A percentile compares a stretch with the other conserved stretches of the same genome.
phyloP scores from a whole-genome alignment of 2,797 vertebrate species.

The Crax fasciolata region DNA sequence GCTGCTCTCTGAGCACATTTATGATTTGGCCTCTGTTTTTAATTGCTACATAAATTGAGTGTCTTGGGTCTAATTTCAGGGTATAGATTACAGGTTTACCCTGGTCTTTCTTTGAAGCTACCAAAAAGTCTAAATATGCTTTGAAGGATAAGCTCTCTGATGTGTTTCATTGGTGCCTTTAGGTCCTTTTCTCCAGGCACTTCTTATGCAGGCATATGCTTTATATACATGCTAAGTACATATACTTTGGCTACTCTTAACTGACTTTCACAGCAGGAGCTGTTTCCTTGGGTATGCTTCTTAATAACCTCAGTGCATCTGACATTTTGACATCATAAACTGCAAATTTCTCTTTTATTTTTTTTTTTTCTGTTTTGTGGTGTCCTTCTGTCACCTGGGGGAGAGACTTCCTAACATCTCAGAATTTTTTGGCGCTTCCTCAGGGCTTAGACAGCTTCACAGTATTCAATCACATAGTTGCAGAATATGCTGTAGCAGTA shows the following conservation, averaged over 20 bases:
- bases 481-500: not conserved
- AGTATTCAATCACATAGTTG: not conserved
- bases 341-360: not conserved
- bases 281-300: not conserved
- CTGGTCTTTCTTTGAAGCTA: not conserved
- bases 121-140: not conserved
- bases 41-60: not conserved
- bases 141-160: not conserved
- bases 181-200: not conserved
- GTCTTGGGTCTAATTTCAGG: not conserved
- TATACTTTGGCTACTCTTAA: not conserved
- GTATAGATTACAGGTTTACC: not conserved
- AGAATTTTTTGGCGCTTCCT: not conserved
- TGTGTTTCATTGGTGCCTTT: not conserved
- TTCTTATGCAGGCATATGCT: not conserved
- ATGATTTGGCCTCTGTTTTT: not conserved
- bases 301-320: not conserved
- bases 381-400: not conserved
- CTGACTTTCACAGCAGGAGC: not conserved
- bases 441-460: not conserved
- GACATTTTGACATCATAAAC: not conserved
- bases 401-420: not conserved
- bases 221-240: not conserved
- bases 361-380: accelerated
- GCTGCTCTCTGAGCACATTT: not conserved